Evolutionary conservation across 2,888 invertebrate genomes (phyloP).

Genomic region (Philereme vetulata): DNA sequence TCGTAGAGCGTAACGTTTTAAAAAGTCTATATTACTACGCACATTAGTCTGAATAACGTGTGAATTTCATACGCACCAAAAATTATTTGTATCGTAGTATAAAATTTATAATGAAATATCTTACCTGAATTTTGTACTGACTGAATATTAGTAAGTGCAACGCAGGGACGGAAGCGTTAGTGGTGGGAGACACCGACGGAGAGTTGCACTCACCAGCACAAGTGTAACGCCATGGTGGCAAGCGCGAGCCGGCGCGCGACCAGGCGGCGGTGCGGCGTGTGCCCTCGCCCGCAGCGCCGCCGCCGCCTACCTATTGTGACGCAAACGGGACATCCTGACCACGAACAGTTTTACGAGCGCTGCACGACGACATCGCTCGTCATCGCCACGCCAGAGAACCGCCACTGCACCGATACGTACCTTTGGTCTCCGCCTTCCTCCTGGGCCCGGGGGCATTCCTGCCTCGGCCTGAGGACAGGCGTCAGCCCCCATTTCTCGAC

Average conservation of each 20-base stretch:
- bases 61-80: no score
- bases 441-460: slow-evolving; percentile 93
- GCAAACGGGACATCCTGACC: slow-evolving; percentile 60
- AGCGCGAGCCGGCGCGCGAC: slow-evolving; percentile 42
- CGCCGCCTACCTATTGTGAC: slow-evolving; percentile 50
- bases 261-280: slow-evolving; percentile 46
- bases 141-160: slow-evolving; percentile 50
- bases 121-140: slow-evolving; percentile 12
- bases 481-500: slow-evolving; percentile 99
- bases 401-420: slow-evolving; percentile 70
- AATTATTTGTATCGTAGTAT: no score
- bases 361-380: slow-evolving; percentile 46
- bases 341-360: slow-evolving; percentile 55
- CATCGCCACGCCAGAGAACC: slow-evolving; percentile 38
- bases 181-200: slow-evolving; percentile 41
- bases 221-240: slow-evolving; percentile 54
- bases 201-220: slow-evolving; percentile 78
- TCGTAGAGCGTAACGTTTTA: no score
- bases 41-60: no score
- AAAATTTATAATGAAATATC: not conserved
- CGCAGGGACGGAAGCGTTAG: slow-evolving; percentile 49
- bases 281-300: slow-evolving; percentile 42
- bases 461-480: slow-evolving; percentile 98
- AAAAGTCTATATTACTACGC: no score
- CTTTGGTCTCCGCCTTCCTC: slow-evolving; percentile 89